Evolutionary conservation across 2,888 invertebrate genomes (phyloP).

Genomic region (Gonocerus acuteangulatus): DNA sequence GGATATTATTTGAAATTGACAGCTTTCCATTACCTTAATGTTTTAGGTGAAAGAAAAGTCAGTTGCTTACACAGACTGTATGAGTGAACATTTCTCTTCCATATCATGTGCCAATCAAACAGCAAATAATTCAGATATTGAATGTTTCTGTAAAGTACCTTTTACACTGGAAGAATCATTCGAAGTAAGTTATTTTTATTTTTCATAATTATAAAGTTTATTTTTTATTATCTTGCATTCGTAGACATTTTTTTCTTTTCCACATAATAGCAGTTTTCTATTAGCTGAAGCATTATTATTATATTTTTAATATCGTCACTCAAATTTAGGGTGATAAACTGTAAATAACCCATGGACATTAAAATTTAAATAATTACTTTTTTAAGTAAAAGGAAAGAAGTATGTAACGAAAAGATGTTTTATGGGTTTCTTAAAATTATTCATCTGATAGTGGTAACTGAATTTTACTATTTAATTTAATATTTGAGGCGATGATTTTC

Average conservation of each 20-base stretch:
- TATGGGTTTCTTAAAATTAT: too few relatives aligned
- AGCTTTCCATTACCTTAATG: too few relatives aligned
- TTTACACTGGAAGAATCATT: slow-evolving; percentile 64
- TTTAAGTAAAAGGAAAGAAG: too few relatives aligned
- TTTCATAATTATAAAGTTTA: background rate
- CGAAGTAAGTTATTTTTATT: slow-evolving; percentile 44
- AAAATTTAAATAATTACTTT: too few relatives aligned
- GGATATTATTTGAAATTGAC: too few relatives aligned
- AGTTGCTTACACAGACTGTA: slow-evolving; percentile 77
- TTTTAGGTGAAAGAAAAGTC: slow-evolving; percentile 67
- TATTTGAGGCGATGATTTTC: too few relatives aligned
- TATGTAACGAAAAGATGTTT: too few relatives aligned
- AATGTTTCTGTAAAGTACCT: slow-evolving; percentile 57
- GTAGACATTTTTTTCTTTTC: too few relatives aligned
- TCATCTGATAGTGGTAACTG: too few relatives aligned
- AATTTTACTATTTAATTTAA: too few relatives aligned
- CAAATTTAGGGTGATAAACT: background rate
- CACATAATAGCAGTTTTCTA: too few relatives aligned
- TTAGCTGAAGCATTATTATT: background rate
- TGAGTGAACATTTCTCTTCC: slow-evolving; percentile 41
- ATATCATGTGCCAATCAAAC: slow-evolving; percentile 61
- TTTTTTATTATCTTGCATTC: background rate
- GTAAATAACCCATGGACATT: too few relatives aligned
- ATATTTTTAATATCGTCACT: background rate
- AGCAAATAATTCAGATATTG: slow-evolving; percentile 44